Percentiles rank a stretch among this genome's conserved stretches.
Conservation (phyloP, 2,113 vertebrate species). For the Pelobates fuscus region DNA sequence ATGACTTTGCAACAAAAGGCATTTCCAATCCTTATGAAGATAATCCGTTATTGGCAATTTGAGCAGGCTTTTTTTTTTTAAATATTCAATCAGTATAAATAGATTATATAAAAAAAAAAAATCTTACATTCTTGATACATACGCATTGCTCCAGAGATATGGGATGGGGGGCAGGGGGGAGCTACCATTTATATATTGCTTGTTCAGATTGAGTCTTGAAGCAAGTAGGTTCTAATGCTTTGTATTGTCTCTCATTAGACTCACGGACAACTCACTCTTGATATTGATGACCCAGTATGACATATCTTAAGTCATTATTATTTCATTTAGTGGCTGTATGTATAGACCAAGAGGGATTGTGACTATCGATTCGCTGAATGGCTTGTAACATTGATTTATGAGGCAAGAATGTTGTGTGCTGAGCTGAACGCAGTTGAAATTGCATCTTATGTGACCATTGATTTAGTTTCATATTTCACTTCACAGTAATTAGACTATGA, state of each 20-base stretch:
- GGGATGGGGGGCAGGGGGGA: too few relatives aligned
- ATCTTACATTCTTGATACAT: too few relatives aligned
- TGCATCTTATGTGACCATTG: slow-evolving; percentile 62
- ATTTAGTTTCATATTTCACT: slow-evolving; percentile 66
- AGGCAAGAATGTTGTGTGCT: slow-evolving; percentile 70
- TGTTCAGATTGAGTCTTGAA: too few relatives aligned
- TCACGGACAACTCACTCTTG: slow-evolving; percentile 62
- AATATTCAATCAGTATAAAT: too few relatives aligned
- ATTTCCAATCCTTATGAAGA: too few relatives aligned
- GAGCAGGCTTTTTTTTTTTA: too few relatives aligned
- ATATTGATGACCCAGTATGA: slow-evolving; percentile 72
- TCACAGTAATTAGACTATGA: slow-evolving; percentile 55
- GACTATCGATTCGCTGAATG: slow-evolving; percentile 86
- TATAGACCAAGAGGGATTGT: slow-evolving; percentile 82
- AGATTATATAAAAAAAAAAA: too few relatives aligned
- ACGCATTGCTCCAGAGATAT: too few relatives aligned
- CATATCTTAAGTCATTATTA: slow-evolving; percentile 75
- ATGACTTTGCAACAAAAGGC: too few relatives aligned
- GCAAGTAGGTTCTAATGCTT: background rate
- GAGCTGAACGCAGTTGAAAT: slow-evolving; percentile 69
- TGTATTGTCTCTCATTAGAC: slow-evolving; percentile 57
- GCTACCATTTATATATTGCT: too few relatives aligned
- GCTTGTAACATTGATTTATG: slow-evolving; percentile 87
- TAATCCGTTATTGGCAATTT: too few relatives aligned
- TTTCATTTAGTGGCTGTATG: slow-evolving; percentile 84